Percentiles rank a stretch among this genome's conserved stretches.
phyloP scores from a whole-genome alignment of 2,113 vertebrate species.

The Probosciger aterrimus region DNA sequence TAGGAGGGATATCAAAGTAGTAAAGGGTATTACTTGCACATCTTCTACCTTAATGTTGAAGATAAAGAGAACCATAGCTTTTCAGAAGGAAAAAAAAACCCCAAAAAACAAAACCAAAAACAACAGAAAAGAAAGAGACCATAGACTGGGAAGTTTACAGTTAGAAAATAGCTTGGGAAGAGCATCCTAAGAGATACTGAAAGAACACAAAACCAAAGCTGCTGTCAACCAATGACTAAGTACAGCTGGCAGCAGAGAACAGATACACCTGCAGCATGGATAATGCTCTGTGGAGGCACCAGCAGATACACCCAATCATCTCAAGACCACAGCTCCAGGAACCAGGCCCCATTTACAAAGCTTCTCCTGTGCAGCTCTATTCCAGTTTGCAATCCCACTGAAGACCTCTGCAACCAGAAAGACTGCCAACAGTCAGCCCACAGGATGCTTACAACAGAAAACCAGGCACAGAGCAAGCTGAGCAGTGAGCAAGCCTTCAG shows the following conservation, averaged over 20 bases:
- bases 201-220: background rate
- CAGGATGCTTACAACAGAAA: background rate
- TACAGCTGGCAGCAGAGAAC: background rate
- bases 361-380: background rate
- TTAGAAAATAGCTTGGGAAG: background rate
- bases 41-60: background rate
- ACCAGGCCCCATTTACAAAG: accelerated
- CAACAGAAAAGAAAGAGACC: background rate
- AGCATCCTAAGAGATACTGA: background rate
- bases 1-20: background rate
- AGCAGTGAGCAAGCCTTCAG: background rate
- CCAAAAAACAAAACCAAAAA: background rate
- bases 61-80: background rate
- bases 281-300: accelerated
- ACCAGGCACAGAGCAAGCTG: background rate
- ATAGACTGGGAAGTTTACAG: background rate
- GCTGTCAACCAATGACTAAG: background rate
- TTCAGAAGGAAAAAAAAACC: background rate
- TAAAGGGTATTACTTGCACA: background rate
- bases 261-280: background rate
- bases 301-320: accelerated
- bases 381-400: background rate
- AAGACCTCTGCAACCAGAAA: background rate
- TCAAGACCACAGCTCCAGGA: accelerated
- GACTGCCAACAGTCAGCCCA: background rate